Conservation (phyloP, 2,888 invertebrate genomes). For the Proisotoma minuta region DNA sequence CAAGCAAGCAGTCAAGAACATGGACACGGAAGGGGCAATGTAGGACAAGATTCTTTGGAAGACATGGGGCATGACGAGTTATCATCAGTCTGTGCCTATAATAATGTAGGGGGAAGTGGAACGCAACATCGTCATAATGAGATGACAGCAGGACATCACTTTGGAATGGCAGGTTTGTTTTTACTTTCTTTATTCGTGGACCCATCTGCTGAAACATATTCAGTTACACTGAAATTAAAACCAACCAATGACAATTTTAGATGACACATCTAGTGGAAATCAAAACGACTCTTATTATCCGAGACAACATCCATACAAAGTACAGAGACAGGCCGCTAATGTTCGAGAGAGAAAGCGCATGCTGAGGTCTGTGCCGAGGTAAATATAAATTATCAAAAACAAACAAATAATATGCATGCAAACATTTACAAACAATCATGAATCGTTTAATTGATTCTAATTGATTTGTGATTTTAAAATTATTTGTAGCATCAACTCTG, state of each 20-base stretch:
- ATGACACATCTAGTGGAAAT: constrained; percentile 3
- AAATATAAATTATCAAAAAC: constrained; percentile 16
- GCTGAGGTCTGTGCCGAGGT: constrained; percentile 63
- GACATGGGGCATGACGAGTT: constrained; percentile 35
- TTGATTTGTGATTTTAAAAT: not conserved
- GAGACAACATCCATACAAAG: constrained; percentile 70
- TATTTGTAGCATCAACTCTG: constrained; percentile 86
- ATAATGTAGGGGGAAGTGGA: constrained; percentile 15
- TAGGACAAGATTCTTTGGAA: constrained; percentile 31
- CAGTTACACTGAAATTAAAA: too few species aligned
- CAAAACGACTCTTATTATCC: constrained; percentile 49
- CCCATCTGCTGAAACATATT: too few species aligned
- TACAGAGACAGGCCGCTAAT: constrained; percentile 89
- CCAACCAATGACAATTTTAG: not conserved
- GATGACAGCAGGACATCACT: constrained; percentile 18
- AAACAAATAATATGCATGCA: not conserved
- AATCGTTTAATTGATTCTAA: not conserved
- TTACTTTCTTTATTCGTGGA: too few species aligned
- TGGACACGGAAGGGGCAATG: too few species aligned
- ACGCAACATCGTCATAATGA: constrained; percentile 7
- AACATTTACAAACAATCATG: too few species aligned
- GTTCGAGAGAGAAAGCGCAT: constrained; percentile 95
- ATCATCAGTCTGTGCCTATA: constrained; percentile 43
- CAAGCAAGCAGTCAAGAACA: not conserved
- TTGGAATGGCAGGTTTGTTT: constrained; percentile 26